Base-by-base conservation (phyloP, 2,888 invertebrate species). In the Melanostoma mellinum region DNA sequence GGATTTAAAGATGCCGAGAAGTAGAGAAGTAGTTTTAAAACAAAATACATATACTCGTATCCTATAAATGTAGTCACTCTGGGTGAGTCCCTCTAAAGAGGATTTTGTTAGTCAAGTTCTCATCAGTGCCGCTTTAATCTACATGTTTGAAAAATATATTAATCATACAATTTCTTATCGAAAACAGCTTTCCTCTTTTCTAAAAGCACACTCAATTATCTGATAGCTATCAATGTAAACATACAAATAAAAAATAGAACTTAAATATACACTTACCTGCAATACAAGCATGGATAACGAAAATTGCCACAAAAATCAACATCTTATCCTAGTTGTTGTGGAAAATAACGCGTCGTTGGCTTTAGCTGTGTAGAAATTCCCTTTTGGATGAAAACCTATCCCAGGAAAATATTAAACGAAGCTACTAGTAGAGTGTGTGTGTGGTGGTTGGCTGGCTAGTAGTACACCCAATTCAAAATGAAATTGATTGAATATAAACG, bases 281-380 rank as follows among this genome's bases (percentile, higher is more conserved):
- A 82, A 91, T 89, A 87, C 91, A 91, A 87, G 89, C 90, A 87
- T 91, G 91, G 77, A 90, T 88, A 86, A 90, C 87, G 85, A 91
- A 87, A 85, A 91, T 87, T 76, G 89, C 88, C 87, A 90, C 88
- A 87, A 91, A 88, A 82, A 90, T 88, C 86, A 91, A 89, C 90
- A 91, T 91, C 87, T 89, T 89, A 87, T 85, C 38, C 10, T 30
- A 6, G 9, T 52, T 33, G 35, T 42, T 6, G 55, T 56, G 2
- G 36, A 40, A 40, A 20, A 6, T 33, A 10, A n/a, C 10, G 2
- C 20, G 33, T 35, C 38, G 8, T 38, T 56, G 3, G 36, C 56
- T 53, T 61, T 10, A 36, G 48, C 46, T 65, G 63, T 4, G 36
- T 65, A 72, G 38, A 71, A 40, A 61, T 30, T 56, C 46, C 46